Conservation (phyloP, 2,113 vertebrate genomes). For the Anhinga rufa region DNA sequence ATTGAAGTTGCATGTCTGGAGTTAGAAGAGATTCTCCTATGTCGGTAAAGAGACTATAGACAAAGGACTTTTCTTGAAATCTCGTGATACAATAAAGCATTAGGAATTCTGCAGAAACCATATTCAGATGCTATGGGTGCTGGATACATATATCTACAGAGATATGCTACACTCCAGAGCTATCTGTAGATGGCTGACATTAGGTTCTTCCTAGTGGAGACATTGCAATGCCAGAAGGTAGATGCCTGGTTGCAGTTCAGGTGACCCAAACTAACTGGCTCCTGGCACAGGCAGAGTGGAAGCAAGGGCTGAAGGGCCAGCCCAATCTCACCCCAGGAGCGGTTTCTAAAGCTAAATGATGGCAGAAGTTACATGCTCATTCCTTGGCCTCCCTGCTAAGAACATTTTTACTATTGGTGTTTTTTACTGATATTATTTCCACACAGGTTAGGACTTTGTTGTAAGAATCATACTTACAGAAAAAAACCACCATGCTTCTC, state of each 20-base stretch:
- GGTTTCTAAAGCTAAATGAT: not conserved
- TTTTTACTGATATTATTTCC: not conserved
- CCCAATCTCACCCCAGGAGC: not conserved
- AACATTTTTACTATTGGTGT: not conserved
- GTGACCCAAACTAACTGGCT: not conserved
- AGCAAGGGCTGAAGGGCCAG: not conserved
- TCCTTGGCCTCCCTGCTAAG: not conserved
- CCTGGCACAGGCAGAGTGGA: rapidly evolving
- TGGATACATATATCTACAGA: not conserved
- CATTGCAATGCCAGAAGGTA: not conserved
- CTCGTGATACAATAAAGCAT: not conserved
- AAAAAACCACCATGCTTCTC: not conserved
- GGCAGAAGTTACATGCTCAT: not conserved
- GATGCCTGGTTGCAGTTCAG: not conserved
- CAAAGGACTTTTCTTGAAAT: not conserved
- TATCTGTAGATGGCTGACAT: not conserved
- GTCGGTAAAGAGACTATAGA: not conserved
- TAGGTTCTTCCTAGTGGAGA: not conserved
- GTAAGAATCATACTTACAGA: not conserved
- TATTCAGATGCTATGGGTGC: not conserved
- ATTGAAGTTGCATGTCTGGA: not conserved
- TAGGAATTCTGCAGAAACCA: not conserved
- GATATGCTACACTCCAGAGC: not conserved
- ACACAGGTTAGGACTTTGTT: not conserved
- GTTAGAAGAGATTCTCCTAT: not conserved